Evolutionary conservation across 2,113 vertebrate species (phyloP).

Genomic region (Stigmatopora argus): DNA sequence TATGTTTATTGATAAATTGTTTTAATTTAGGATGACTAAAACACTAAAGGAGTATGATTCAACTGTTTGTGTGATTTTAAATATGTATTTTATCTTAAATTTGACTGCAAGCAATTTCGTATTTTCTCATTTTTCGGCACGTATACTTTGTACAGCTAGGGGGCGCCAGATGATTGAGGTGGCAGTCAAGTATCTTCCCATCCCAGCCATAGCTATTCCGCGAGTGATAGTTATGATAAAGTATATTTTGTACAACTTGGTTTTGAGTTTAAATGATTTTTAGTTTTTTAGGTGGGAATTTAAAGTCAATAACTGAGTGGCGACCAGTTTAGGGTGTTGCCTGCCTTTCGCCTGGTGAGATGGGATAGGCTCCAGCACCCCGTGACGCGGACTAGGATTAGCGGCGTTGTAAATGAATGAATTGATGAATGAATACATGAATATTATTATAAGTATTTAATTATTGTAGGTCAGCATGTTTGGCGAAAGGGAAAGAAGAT

Average conservation of each 20-base stretch:
- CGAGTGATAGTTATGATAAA: not conserved
- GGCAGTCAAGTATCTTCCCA: slow-evolving; percentile 25
- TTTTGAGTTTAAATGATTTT: too few relatives aligned
- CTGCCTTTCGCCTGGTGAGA: too few relatives aligned
- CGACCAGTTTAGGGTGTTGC: too few relatives aligned
- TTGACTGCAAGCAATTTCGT: too few relatives aligned
- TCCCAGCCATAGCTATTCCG: not conserved
- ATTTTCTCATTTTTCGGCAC: too few relatives aligned
- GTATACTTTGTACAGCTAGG: slow-evolving; percentile 7
- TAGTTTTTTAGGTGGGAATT: too few relatives aligned
- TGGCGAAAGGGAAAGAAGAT: slow-evolving; percentile 42
- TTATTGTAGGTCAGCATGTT: slow-evolving; percentile 47
- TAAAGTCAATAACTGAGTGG: too few relatives aligned
- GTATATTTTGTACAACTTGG: not conserved
- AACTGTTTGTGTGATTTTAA: not conserved
- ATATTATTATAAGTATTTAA: slow-evolving; percentile 1
- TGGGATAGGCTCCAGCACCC: too few relatives aligned
- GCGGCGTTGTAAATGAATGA: too few relatives aligned
- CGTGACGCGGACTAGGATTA: too few relatives aligned
- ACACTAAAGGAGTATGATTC: not conserved
- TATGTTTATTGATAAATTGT: not conserved
- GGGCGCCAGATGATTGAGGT: slow-evolving; percentile 37
- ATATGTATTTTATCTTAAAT: not conserved
- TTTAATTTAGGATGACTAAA: not conserved
- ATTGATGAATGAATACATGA: too few relatives aligned